Conservation (phyloP, 2,113 vertebrate genomes). For the Leptobrachium leishanense region DNA sequence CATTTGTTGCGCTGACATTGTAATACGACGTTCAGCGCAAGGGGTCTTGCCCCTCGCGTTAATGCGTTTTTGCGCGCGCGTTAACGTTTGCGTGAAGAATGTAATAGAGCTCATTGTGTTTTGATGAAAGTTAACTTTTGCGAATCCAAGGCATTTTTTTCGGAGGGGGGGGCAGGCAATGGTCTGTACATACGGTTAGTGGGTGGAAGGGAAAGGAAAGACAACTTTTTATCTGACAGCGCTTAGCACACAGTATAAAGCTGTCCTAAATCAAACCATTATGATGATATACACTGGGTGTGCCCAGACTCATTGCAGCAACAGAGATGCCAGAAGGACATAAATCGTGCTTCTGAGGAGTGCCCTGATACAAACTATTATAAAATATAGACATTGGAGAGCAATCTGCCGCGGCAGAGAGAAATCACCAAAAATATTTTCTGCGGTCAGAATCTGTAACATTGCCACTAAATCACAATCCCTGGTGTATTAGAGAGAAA, state of each 20-base stretch:
- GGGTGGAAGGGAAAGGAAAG: no score
- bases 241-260: not conserved
- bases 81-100: no score
- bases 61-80: no score
- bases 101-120: no score
- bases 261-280: not conserved
- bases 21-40: no score
- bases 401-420: conserved; percentile 7
- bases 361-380: conserved; percentile 25
- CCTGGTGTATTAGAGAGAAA: not conserved
- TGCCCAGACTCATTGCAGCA: not conserved
- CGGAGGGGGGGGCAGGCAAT: no score
- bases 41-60: no score
- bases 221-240: no score
- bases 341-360: conserved; percentile 13
- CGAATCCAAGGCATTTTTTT: no score
- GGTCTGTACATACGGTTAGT: no score
- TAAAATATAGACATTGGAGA: conserved; percentile 21
- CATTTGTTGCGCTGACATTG: no score
- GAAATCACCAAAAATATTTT: conserved; percentile 27
- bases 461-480: conserved; percentile 19
- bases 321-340: not conserved
- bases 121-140: no score
- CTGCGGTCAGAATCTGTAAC: conserved; percentile 20
- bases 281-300: not conserved